Percentiles rank a stretch among this genome's conserved stretches.
These are phyloP conservation scores for Phrynocephalus vlangalii DNA, from an alignment of 2,797 vertebrate species.

Conservation along the genomic window DNA sequence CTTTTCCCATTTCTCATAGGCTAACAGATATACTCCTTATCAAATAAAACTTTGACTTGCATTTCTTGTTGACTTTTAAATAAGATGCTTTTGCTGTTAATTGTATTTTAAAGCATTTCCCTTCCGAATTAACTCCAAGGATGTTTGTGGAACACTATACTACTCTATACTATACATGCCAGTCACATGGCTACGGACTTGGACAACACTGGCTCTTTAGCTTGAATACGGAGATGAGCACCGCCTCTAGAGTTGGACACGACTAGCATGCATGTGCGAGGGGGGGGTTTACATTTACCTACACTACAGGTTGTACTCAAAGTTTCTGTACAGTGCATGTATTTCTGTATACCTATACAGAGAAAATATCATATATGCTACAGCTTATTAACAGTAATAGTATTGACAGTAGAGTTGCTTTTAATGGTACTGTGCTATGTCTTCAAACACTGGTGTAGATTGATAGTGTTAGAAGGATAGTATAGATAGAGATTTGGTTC, in stretches of 20 bases:
- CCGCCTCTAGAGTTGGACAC: no score
- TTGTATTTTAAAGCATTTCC: constrained; percentile 4
- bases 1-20: not conserved
- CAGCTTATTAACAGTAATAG: not conserved
- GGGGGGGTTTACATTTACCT: no score
- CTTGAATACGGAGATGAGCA: no score
- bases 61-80: not conserved
- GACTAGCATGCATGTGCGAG: no score
- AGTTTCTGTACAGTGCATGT: not conserved
- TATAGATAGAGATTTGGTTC: constrained; percentile 20
- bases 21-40: constrained; percentile 3
- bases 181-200: no score
- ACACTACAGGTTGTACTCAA: not conserved
- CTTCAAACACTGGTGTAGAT: constrained; percentile 26
- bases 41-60: not conserved
- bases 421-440: constrained; percentile 5
- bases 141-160: not conserved
- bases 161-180: not conserved
- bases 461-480: constrained; percentile 32
- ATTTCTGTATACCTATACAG: not conserved
- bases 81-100: not conserved
- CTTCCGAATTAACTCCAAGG: not conserved
- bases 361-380: not conserved
- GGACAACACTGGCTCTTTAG: no score
- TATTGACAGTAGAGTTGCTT: constrained; percentile 58